Conservation (phyloP, 2,113 vertebrate species). For the Trichomycterus rosablanca region DNA sequence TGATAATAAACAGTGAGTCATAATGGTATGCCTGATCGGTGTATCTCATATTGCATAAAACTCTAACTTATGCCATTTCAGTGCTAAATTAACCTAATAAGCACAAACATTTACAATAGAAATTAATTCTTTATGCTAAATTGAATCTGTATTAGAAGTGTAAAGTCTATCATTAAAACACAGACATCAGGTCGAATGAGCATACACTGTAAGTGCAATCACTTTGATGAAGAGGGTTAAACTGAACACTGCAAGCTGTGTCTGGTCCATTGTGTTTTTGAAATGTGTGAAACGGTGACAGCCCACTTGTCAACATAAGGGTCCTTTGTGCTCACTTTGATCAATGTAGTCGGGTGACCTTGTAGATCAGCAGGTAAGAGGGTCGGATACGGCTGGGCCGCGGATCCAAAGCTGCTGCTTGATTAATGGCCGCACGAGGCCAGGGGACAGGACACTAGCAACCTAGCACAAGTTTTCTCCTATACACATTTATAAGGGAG, state of each 20-base stretch:
- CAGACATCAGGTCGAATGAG: neutral
- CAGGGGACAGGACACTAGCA: constrained; percentile 3
- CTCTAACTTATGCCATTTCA: too few relatives aligned
- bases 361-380: constrained; percentile 20
- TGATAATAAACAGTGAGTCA: too few relatives aligned
- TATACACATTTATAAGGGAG: neutral
- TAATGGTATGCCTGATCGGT: too few relatives aligned
- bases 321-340: constrained; percentile 7
- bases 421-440: constrained; percentile 17
- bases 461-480: neutral
- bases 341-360: constrained; percentile 22
- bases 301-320: constrained; percentile 14
- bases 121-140: too few relatives aligned
- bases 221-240: neutral
- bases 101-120: too few relatives aligned
- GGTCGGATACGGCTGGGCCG: constrained; percentile 13
- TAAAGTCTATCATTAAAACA: too few relatives aligned
- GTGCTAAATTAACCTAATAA: too few relatives aligned
- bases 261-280: constrained; percentile 4
- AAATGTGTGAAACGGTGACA: neutral
- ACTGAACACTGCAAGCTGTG: neutral
- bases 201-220: neutral
- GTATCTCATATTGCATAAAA: too few relatives aligned
- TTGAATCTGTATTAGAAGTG: too few relatives aligned
- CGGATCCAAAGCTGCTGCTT: constrained; percentile 14